A percentile compares a stretch with the other conserved stretches of the same genome.
phyloP scores from a whole-genome alignment of 2,113 vertebrate species.

The human (Homo sapiens) region DNA sequence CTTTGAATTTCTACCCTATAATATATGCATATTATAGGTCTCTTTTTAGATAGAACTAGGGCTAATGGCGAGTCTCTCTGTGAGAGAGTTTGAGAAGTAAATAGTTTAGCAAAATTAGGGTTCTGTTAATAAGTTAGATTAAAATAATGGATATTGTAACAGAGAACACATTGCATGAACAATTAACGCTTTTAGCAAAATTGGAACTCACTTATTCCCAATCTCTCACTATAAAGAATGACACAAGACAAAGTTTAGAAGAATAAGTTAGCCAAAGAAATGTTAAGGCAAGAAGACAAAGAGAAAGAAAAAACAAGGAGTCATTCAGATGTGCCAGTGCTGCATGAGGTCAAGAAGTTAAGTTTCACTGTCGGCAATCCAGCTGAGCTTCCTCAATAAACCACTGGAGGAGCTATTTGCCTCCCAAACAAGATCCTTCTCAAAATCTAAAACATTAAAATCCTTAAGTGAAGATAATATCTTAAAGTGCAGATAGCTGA shows the following conservation, averaged over 20 bases:
- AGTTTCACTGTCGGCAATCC: not conserved
- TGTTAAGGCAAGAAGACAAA: not conserved
- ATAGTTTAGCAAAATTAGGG: not conserved
- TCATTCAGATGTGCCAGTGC: not conserved
- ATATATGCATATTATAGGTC: not conserved
- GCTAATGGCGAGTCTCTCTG: not conserved
- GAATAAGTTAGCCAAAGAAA: not conserved
- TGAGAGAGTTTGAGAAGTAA: not conserved
- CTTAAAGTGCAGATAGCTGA: not conserved
- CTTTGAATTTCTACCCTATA: not conserved
- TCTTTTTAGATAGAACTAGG: not conserved
- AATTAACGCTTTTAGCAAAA: not conserved
- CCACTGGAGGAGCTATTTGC: too few species aligned
- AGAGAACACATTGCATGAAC: not conserved
- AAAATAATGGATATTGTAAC: not conserved
- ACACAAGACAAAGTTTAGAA: not conserved
- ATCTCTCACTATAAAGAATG: not conserved
- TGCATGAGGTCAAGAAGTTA: not conserved
- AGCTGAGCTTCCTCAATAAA: not conserved
- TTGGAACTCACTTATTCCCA: not conserved
- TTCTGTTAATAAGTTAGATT: not conserved
- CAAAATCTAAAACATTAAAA: not conserved
- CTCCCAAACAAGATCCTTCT: not conserved
- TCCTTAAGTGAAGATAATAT: not conserved
- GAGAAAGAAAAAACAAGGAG: not conserved